Percentiles rank a stretch among this genome's conserved stretches.
phyloP scores from a whole-genome alignment of 2,888 invertebrate genomes.

The Acanthosepion pharaonis region DNA sequence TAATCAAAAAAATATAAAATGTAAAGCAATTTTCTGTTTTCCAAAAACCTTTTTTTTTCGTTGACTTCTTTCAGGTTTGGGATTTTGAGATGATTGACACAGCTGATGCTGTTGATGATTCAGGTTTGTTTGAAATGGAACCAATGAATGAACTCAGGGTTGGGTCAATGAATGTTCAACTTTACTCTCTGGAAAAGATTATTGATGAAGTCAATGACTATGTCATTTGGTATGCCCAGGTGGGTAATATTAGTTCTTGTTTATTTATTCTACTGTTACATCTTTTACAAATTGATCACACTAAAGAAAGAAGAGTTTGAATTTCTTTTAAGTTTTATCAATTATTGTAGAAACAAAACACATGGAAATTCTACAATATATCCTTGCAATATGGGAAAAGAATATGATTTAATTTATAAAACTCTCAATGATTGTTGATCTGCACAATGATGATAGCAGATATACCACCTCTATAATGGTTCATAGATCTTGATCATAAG shows the following conservation, averaged over 20 bases:
- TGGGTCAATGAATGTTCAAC: conserved; percentile 75
- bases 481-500: too few species aligned
- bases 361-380: too few species aligned
- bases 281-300: neutral
- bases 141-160: conserved; percentile 88
- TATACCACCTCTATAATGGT: too few species aligned
- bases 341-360: neutral
- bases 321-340: neutral
- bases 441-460: too few species aligned
- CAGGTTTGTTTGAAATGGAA: conserved; percentile 86
- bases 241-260: conserved; percentile 74
- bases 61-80: conserved; percentile 79
- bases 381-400: too few species aligned
- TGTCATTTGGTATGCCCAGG: conserved; percentile 83
- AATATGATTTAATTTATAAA: too few species aligned
- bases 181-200: conserved; percentile 78
- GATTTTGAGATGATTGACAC: conserved; percentile 93
- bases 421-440: too few species aligned
- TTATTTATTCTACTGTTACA: neutral
- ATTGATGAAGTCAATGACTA: conserved; percentile 72
- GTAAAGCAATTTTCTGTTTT: neutral
- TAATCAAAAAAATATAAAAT: too few species aligned
- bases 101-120: conserved; percentile 87
- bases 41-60: neutral
- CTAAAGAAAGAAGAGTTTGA: too few species aligned